These are phyloP conservation scores for Schizopygopsis pylzovi DNA, from an alignment of 2,797 vertebrate genomes.

Conservation along the genomic window DNA sequence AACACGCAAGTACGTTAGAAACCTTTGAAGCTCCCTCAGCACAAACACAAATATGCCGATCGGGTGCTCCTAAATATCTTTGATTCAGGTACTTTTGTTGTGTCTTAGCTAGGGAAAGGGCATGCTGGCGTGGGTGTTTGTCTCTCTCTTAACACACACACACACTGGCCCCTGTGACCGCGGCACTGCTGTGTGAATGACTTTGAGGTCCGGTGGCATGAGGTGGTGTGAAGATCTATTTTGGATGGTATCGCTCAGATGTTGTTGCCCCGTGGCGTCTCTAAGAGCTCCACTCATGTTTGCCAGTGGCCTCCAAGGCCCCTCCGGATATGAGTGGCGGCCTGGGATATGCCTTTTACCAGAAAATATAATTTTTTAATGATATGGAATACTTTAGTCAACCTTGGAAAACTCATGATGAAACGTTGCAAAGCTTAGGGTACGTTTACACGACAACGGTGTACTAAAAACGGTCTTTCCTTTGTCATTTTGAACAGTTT, in stretches of 20 bases:
- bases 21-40: too few relatives aligned
- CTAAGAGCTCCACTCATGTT: neutral
- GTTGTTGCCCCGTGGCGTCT: slow-evolving; percentile 20
- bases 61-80: too few relatives aligned
- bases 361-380: neutral
- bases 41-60: too few relatives aligned
- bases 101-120: slow-evolving; percentile 9
- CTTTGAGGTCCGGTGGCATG: slow-evolving; percentile 31
- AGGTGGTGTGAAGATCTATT: slow-evolving; percentile 41
- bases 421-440: neutral
- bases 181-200: slow-evolving; percentile 48
- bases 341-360: neutral
- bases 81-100: slow-evolving; percentile 12
- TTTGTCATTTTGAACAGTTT: neutral
- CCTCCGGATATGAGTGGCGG: neutral
- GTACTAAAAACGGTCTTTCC: neutral
- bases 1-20: too few relatives aligned
- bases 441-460: neutral
- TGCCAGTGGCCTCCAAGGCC: neutral
- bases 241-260: slow-evolving; percentile 26
- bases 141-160: slow-evolving; percentile 6
- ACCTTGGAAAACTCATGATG: neutral
- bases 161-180: slow-evolving; percentile 17
- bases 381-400: neutral
- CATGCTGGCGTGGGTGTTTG: slow-evolving; percentile 1